phyloP scores from a whole-genome alignment of 2,888 invertebrate genomes.

The Heteromurus nitidus region DNA sequence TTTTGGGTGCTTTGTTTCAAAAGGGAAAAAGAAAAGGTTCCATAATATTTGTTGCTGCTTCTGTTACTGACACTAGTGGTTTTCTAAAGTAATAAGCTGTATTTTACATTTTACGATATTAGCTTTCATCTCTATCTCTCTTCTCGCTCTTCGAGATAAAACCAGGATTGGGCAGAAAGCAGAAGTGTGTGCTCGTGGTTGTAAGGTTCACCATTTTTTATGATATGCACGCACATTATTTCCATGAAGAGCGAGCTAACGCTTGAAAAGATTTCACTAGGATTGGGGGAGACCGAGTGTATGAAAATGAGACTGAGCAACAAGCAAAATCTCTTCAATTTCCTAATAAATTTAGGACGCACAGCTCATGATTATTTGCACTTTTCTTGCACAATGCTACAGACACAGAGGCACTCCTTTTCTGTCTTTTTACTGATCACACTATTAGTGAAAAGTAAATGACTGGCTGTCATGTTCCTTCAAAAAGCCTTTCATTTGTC shows the following conservation, averaged over 20 bases:
- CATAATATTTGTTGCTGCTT: constrained; percentile 5
- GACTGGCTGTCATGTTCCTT: constrained; percentile 45
- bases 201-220: too few species aligned
- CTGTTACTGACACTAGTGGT: neutral
- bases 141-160: too few species aligned
- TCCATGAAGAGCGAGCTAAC: neutral
- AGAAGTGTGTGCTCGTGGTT: too few species aligned
- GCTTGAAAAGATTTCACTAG: neutral
- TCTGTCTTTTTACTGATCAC: neutral
- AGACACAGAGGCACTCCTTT: too few species aligned
- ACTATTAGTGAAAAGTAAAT: constrained; percentile 21
- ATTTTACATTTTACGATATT: neutral
- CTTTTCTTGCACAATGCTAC: neutral
- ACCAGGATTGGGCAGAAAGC: too few species aligned
- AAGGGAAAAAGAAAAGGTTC: too few species aligned
- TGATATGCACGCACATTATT: neutral
- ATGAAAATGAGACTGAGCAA: neutral
- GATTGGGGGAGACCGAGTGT: neutral
- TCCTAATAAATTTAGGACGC: neutral
- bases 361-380: neutral
- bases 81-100: neutral
- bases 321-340: neutral
- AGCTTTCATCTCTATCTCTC: neutral
- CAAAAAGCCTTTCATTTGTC: constrained; percentile 48
- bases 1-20: too few species aligned